These are phyloP conservation scores for Drosophila asahinai DNA, from an alignment of 1,140 invertebrate species.

Conservation along the genomic window DNA sequence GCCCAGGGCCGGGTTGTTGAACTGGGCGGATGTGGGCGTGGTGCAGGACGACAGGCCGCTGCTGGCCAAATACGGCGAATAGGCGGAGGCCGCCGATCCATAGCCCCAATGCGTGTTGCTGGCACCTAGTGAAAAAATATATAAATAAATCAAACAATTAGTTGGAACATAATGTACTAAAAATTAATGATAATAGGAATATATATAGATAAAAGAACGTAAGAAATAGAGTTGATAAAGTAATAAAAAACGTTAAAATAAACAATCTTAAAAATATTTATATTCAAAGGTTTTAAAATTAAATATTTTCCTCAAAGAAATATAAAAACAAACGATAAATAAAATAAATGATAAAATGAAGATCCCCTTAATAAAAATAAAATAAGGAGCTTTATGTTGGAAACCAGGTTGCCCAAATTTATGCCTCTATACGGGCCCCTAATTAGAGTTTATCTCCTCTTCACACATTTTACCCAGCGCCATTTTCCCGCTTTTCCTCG, in stretches of 20 bases:
- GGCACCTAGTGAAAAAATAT: constrained; percentile 89
- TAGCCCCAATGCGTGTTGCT: constrained; percentile 94
- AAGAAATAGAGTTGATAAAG: background rate
- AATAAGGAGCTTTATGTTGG: background rate
- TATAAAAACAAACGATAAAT: background rate
- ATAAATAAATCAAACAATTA: constrained; percentile 88
- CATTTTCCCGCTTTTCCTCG: background rate
- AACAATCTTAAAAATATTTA: too few relatives aligned
- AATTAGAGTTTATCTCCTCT: constrained; percentile 41
- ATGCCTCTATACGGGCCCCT: constrained; percentile 58
- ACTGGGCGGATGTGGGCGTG: constrained; percentile 88
- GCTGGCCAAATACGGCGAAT: constrained; percentile 91
- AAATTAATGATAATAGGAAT: background rate
- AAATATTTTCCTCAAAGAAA: background rate
- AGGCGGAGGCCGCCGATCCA: constrained; percentile 92
- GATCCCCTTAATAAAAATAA: background rate
- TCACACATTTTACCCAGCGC: background rate
- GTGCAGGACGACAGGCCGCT: constrained; percentile 88
- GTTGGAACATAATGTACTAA: background rate
- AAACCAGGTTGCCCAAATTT: constrained; percentile 6
- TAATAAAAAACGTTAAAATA: too few relatives aligned
- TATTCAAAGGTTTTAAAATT: background rate
- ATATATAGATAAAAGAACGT: background rate
- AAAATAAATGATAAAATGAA: background rate
- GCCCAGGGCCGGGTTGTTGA: constrained; percentile 89